Conservation (phyloP, 2,888 invertebrate genomes). For the Brenthis hecate region DNA sequence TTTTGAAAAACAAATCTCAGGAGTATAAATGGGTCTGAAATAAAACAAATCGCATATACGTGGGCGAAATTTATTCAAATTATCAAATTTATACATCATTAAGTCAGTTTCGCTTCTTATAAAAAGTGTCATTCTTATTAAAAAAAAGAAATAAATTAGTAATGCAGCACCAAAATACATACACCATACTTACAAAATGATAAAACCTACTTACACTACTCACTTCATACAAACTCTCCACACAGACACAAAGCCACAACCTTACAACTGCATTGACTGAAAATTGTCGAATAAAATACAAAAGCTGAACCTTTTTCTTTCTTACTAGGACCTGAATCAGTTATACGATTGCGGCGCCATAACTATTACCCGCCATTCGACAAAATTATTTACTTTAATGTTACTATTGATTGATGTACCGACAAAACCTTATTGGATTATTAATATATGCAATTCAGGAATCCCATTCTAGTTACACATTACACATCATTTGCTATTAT, state of each 20-base stretch:
- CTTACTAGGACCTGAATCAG: not conserved
- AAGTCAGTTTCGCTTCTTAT: slow-evolving; percentile 72
- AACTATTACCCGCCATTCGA: no score
- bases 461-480: no score
- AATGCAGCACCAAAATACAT: slow-evolving; percentile 80
- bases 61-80: slow-evolving; percentile 76
- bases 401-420: no score
- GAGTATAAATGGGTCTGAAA: slow-evolving; percentile 5
- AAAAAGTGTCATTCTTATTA: slow-evolving; percentile 66
- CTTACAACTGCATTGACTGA: not conserved
- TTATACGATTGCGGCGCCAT: not conserved
- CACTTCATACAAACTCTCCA: slow-evolving; percentile 18
- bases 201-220: slow-evolving; percentile 52
- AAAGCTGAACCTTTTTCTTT: no score
- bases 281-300: not conserved
- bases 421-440: no score
- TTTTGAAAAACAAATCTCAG: no score
- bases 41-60: slow-evolving; percentile 58
- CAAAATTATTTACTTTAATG: no score
- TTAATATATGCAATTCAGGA: no score
- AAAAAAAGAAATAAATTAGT: slow-evolving; percentile 79
- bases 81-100: slow-evolving; percentile 75
- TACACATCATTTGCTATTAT: slow-evolving; percentile 5
- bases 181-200: slow-evolving; percentile 67
- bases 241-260: not conserved